Percentiles rank a stretch among this genome's conserved stretches.
Conservation (phyloP, 2,888 invertebrate genomes). For the Hydraecia micacea region DNA sequence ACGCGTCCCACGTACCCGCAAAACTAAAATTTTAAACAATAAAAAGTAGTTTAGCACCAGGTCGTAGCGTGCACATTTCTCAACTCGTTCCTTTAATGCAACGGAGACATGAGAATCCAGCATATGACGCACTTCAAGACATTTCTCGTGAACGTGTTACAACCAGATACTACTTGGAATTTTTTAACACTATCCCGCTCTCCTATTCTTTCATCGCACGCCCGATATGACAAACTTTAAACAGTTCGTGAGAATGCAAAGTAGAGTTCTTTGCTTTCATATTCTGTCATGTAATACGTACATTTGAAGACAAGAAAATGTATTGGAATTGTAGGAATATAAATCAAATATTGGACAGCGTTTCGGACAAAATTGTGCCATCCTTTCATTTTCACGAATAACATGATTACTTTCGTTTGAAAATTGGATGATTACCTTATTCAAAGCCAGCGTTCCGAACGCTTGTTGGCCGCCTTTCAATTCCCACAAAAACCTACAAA, state of each 20-base stretch:
- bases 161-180: constrained; percentile 62
- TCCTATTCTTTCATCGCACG: constrained; percentile 46
- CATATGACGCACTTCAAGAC: constrained; percentile 58
- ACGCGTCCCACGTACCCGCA: constrained; percentile 12
- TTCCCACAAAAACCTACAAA: constrained; percentile 60
- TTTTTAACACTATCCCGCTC: constrained; percentile 50
- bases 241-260: constrained; percentile 66
- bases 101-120: constrained; percentile 55
- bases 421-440: constrained; percentile 60
- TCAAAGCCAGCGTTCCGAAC: constrained; percentile 52
- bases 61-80: constrained; percentile 42
- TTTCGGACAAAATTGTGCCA: constrained; percentile 35
- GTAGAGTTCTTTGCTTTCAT: constrained; percentile 65
- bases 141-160: constrained; percentile 60
- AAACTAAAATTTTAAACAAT: constrained; percentile 56
- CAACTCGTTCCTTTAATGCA: constrained; percentile 56
- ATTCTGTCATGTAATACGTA: constrained; percentile 47
- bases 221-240: constrained; percentile 65
- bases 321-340: constrained; percentile 20
- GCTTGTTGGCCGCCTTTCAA: constrained; percentile 61
- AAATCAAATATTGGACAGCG: constrained; percentile 43
- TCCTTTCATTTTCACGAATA: constrained; percentile 50
- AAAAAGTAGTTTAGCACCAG: constrained; percentile 42
- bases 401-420: constrained; percentile 53
- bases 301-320: constrained; percentile 26